phyloP scores from a whole-genome alignment of 2,888 invertebrate species.

The Caenorhabditis virilis region DNA sequence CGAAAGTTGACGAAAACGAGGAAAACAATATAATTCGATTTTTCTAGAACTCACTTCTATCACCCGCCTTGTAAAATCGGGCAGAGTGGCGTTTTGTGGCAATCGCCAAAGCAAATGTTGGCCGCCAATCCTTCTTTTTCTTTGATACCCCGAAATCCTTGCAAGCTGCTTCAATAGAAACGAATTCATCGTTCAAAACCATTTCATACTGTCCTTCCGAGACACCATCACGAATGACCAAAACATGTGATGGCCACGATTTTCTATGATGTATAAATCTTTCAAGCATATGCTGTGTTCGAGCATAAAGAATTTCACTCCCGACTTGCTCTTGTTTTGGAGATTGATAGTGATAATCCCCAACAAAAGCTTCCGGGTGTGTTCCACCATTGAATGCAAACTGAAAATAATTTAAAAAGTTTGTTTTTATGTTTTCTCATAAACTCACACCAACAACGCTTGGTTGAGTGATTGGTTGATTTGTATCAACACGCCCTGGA shows the following conservation, averaged over 20 bases:
- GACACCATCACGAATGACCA: slow-evolving; percentile 47
- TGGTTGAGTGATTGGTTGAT: slow-evolving; percentile 13
- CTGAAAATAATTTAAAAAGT: slow-evolving; percentile 11
- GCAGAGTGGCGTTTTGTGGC: slow-evolving; percentile 58
- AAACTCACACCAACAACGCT: slow-evolving; percentile 37
- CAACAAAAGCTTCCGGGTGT: slow-evolving; percentile 30
- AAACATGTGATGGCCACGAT: slow-evolving; percentile 24
- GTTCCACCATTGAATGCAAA: slow-evolving; percentile 41
- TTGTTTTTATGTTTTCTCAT: background rate
- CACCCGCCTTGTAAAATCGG: slow-evolving; percentile 42
- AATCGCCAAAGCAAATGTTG: slow-evolving; percentile 49
- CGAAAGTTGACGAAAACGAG: too few relatives aligned
- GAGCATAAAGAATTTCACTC: slow-evolving; percentile 13
- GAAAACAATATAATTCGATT: too few relatives aligned
- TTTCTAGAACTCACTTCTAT: too few relatives aligned
- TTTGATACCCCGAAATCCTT: slow-evolving; percentile 7
- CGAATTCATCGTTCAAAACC: slow-evolving; percentile 32
- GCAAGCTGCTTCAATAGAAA: slow-evolving; percentile 24
- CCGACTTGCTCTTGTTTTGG: slow-evolving; percentile 38
- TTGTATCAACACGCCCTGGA: slow-evolving; percentile 13
- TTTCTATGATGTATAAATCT: slow-evolving; percentile 15
- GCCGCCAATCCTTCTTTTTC: slow-evolving; percentile 23
- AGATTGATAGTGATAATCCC: slow-evolving; percentile 46
- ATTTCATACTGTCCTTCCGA: slow-evolving; percentile 48
- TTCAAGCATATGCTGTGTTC: slow-evolving; percentile 37